Base-by-base conservation (phyloP, 2,113 vertebrate species). In the Aix galericulata region DNA sequence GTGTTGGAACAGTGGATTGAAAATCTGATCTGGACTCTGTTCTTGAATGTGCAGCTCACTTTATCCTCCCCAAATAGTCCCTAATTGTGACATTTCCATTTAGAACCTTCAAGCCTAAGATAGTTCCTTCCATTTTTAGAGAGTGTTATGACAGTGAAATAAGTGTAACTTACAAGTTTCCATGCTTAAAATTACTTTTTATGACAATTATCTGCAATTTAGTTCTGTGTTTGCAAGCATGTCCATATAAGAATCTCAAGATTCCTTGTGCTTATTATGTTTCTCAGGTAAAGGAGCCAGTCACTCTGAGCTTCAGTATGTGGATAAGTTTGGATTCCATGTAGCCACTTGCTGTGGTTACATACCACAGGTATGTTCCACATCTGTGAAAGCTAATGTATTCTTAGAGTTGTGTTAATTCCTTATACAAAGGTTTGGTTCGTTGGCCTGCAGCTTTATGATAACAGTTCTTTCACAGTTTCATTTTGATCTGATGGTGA, bases 321-420 rank as follows among this genome's bases (percentile, higher is more conserved):
- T 98, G 95, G 97, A 97, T 81, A 97, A 97, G 91, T 99, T 98
- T 96, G 99, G 99, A 80, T 99, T 99, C 96, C 95, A 97, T 94
- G 97, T 91, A 10, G 9, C 93, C 56, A 99, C 99, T 4, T 99
- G 98, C 97, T 99, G 98, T 89, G 99, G 99, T 91, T 99, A 98
- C 88, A 95, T 99, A 81, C 96, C 98, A 26, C 99, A 99, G 98
- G 99, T 99, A 97, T 86, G 97, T 87, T 48, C 50, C 34, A 10
- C 9, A 11, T 36, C 38, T 81, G 4, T 34, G 67, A 75, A 53
- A 86, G 53, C 48, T 62, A 44, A 13, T 32, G 20, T 21, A 40
- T 34, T 32, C 34, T 2, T 1, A 2, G 2, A 17, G 53, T 6
- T 78, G 32, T 78, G 29, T 9, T 8, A 88, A 77, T n/a, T 86